These are phyloP conservation scores for Autographa gamma DNA, from an alignment of 2,888 invertebrate species.

Conservation along the genomic window DNA sequence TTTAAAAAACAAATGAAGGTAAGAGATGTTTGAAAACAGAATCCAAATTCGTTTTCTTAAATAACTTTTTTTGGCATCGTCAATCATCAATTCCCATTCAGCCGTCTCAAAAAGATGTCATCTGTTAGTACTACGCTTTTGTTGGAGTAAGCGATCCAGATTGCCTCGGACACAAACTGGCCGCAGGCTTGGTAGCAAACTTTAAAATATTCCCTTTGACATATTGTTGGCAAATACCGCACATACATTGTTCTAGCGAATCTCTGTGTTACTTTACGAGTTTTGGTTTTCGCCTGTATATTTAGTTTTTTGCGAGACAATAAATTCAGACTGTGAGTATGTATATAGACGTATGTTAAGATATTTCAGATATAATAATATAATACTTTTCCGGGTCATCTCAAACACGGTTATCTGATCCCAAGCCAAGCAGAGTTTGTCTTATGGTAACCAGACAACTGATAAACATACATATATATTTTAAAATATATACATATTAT, in stretches of 20 bases:
- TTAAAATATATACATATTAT: no score
- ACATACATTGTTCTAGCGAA: slow-evolving; percentile 27
- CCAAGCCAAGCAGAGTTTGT: no score
- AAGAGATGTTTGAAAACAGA: background rate
- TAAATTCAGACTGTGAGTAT: no score
- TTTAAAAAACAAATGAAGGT: background rate
- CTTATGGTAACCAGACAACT: no score
- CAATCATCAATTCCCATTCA: slow-evolving; percentile 49
- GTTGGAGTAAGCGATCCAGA: slow-evolving; percentile 27
- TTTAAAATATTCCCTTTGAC: slow-evolving; percentile 38
- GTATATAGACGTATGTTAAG: no score
- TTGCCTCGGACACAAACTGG: slow-evolving; percentile 12
- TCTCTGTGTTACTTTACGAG: slow-evolving; percentile 2
- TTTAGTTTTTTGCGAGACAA: no score
- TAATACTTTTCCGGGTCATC: no score
- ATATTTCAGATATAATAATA: no score
- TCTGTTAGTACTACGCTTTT: slow-evolving; percentile 24
- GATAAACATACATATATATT: no score
- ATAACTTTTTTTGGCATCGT: slow-evolving; percentile 39
- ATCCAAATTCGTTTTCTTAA: background rate
- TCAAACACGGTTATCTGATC: no score
- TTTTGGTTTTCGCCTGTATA: background rate
- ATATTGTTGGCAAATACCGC: slow-evolving; percentile 34
- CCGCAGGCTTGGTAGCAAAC: slow-evolving; percentile 7
- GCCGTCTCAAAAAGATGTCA: slow-evolving; percentile 44